Base-by-base conservation (phyloP, 2,888 invertebrate genomes). In the Drosophila pseudotalamancana region DNA sequence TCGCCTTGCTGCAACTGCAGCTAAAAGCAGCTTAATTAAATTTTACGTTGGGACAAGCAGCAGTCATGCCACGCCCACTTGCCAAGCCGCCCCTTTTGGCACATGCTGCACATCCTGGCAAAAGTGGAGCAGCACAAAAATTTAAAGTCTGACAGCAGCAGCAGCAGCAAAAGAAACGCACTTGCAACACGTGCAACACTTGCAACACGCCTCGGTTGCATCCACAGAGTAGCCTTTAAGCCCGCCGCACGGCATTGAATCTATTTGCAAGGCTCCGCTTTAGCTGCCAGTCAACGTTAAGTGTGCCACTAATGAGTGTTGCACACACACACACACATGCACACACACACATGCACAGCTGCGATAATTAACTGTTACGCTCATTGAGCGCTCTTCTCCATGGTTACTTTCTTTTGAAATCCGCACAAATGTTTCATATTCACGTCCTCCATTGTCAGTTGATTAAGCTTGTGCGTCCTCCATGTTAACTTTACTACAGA, bases 21-120 rank as follows among this genome's bases (percentile, higher is more conserved):
- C 64, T 57, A 75, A 72, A 72, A 76, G 77, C 54, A 77, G 76
- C 76, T 77, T 77, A 77, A 77, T 77, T 77, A 77, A 77, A 77
- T 77, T 77, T 63, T 60, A 76, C 71, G 59, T 64, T 73, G 45
- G 42, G 37, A 25, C 53, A 53, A 53, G 46, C 49, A 40, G 45
- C 37, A 49, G 9, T 23, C 31, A 16, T 8, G 50, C 57, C 34
- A 25, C 45, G 32, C 16, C 11, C 19, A 4, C 31, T 31, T 12
- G 31, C 25, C 25, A 2, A 25, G 6, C 23, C 29, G 25, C 42
- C 27, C n/a, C 25, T 34, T n/a, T n/a, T n/a, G 6, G 9, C 32
- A 11, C 40, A 8, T 40, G n/a, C 34, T 19, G 43, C 12, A 27
- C 23, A 31, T 32, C 11, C 45, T 32, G 45, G n/a, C 34, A 19